phyloP scores from a whole-genome alignment of 2,888 invertebrate genomes.

The Ochropleura leucogaster region DNA sequence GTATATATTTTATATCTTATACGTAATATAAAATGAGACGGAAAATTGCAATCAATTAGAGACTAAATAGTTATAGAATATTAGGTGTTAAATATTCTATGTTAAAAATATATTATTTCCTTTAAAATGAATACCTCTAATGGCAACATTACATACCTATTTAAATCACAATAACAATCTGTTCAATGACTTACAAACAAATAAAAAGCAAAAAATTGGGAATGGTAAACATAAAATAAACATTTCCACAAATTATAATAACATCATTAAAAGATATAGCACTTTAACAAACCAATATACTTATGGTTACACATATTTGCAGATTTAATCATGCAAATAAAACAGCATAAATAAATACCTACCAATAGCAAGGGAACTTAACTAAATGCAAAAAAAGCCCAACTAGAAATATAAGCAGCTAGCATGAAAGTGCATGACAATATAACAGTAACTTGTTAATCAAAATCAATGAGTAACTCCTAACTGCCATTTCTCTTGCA shows the following conservation, averaged over 20 bases:
- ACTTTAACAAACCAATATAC: conserved; percentile 43
- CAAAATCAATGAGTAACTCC: conserved; percentile 14
- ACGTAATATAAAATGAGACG: conserved; percentile 30
- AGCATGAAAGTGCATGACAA: conserved; percentile 23
- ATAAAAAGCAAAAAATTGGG: conserved; percentile 34
- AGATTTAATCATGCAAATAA: conserved; percentile 41
- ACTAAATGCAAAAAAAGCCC: conserved; percentile 31
- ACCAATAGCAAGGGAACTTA: conserved; percentile 25
- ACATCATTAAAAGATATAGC: conserved; percentile 53
- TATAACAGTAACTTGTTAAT: conserved; percentile 10
- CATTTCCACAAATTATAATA: conserved; percentile 47
- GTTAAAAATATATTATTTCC: conserved; percentile 23
- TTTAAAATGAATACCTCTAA: conserved; percentile 27
- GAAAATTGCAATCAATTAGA: conserved; percentile 34
- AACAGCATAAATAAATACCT: conserved; percentile 31
- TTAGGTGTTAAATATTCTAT: conserved; percentile 30
- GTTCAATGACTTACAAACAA: conserved; percentile 2
- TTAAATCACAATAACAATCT: conserved; percentile 27
- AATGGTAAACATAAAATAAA: conserved; percentile 59
- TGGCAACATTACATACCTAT: conserved; percentile 32
- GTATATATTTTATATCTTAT: conserved; percentile 21
- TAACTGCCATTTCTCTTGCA: conserved; percentile 1
- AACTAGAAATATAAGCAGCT: conserved; percentile 19
- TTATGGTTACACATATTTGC: conserved; percentile 26
- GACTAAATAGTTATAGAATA: conserved; percentile 33